phyloP scores from a whole-genome alignment of 2,113 vertebrate genomes.

The Pampusana beccarii region DNA sequence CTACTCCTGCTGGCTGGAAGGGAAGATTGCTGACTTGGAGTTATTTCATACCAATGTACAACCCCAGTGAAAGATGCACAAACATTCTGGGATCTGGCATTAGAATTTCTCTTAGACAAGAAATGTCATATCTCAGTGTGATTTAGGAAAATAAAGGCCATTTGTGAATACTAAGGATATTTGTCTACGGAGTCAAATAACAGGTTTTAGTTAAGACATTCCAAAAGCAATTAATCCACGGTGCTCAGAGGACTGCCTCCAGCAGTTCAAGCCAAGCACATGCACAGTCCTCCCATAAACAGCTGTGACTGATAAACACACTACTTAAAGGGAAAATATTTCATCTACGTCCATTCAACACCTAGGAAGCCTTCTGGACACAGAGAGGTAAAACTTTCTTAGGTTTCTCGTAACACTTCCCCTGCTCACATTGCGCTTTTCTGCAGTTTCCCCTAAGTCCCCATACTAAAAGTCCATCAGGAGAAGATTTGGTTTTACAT shows the following conservation, averaged over 20 bases:
- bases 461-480: background rate
- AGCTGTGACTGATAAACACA: background rate
- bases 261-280: slow-evolving; percentile 27
- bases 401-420: background rate
- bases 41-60: background rate
- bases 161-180: slow-evolving; percentile 4
- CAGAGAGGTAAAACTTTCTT: background rate
- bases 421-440: background rate
- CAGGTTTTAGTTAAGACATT: slow-evolving; percentile 23
- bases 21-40: background rate
- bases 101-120: background rate
- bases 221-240: slow-evolving; percentile 36
- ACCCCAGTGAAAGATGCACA: background rate
- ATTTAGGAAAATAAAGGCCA: slow-evolving; percentile 45
- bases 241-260: slow-evolving; percentile 11
- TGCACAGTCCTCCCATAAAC: background rate
- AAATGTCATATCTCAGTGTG: background rate
- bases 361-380: background rate
- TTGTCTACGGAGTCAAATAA: slow-evolving; percentile 30
- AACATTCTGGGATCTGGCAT: background rate
- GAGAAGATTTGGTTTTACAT: background rate
- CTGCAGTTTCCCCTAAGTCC: background rate
- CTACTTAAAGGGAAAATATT: slow-evolving; percentile 13
- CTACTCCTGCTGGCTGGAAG: background rate
- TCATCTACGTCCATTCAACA: background rate